Evolutionary conservation across 2,888 invertebrate genomes (phyloP).

Genomic region (Amorpha juglandis): DNA sequence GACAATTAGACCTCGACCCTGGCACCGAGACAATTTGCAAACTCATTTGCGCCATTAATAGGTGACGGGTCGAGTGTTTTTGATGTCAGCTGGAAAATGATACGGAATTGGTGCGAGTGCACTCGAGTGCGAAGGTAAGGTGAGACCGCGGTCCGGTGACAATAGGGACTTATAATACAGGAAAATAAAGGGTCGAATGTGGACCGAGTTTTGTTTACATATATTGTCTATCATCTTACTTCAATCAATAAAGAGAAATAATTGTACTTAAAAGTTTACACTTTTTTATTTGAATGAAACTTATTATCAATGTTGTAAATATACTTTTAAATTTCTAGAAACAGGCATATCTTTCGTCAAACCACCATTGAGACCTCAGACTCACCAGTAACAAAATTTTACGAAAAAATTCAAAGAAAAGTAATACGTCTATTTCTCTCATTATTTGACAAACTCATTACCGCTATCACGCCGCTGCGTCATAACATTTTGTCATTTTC

Average conservation of each 20-base stretch:
- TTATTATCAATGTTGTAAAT: no score
- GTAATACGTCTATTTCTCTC: background rate
- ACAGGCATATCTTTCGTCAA: no score
- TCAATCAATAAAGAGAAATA: background rate
- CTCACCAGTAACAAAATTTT: no score
- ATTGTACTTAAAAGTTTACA: no score
- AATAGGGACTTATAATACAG: background rate
- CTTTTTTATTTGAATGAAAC: no score
- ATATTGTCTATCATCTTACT: background rate
- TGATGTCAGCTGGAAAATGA: constrained; percentile 43
- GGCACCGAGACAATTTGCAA: constrained; percentile 58
- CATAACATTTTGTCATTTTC: constrained; percentile 7
- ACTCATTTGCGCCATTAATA: constrained; percentile 65
- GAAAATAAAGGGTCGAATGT: background rate
- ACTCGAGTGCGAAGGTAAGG: constrained; percentile 19
- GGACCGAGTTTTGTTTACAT: background rate
- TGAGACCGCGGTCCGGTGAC: background rate
- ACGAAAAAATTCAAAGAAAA: background rate
- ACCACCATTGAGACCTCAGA: no score
- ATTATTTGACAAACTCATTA: constrained; percentile 11
- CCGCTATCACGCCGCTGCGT: background rate
- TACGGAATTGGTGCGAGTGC: constrained; percentile 31
- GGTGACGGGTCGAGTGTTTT: constrained; percentile 42
- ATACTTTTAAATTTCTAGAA: no score
- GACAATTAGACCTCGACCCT: constrained; percentile 52